phyloP scores from a whole-genome alignment of 2,113 vertebrate species.

The Hydrochoerus hydrochaeris region DNA sequence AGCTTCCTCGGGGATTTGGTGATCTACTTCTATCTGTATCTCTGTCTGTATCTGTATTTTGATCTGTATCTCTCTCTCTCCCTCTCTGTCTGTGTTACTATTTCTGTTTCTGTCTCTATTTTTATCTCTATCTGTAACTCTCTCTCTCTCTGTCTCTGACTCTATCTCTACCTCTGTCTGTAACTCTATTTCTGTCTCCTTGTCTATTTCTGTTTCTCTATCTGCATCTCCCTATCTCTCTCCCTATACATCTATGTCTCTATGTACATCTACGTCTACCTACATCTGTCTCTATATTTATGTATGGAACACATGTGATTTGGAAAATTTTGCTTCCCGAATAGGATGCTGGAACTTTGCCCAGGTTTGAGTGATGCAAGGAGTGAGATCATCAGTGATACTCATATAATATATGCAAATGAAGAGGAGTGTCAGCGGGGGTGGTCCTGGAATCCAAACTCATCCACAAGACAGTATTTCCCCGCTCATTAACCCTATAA shows the following conservation, averaged over 20 bases:
- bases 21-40: no score
- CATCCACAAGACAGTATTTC: background rate
- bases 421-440: background rate
- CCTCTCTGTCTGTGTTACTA: no score
- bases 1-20: background rate
- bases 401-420: background rate
- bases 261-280: background rate
- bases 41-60: background rate
- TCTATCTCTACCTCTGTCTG: no score
- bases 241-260: no score
- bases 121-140: no score
- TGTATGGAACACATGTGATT: background rate
- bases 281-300: background rate
- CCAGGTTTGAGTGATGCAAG: fast-evolving
- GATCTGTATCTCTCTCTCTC: no score
- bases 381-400: fast-evolving
- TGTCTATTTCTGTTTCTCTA: no score
- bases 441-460: background rate
- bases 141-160: no score
- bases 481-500: no score
- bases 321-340: background rate
- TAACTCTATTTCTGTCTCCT: no score
- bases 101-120: background rate
- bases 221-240: no score
- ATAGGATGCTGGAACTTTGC: background rate